Evolutionary conservation across 1,140 invertebrate species (phyloP), one percentile per base, ranked within the genome.

Genomic region (Drosophila novamexicana): DNA sequence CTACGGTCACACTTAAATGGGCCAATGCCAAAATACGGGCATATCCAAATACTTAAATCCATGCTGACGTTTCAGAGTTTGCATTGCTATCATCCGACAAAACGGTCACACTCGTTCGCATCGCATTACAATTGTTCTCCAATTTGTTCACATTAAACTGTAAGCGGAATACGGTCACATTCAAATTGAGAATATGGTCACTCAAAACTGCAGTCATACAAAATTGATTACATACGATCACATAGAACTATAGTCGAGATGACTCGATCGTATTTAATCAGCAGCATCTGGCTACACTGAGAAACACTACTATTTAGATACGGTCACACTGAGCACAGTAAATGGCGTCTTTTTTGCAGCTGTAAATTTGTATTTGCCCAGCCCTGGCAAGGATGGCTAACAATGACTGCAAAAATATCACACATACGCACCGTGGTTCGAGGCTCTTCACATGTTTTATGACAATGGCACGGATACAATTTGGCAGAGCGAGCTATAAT

Each of bases 391-490:
- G 12, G 1, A 18, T 18, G 47, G 14, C 57, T 29, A 68, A 61
- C 47, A 61, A 67, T 39, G 54, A 50, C 57, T 53, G 42, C 66
- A 71, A 76, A 71, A 76, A 84, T 83, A 80, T 84, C 58, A 79
- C 73, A 73, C 77, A 83, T 84, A 79, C 74, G 79, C 79, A 82
- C 79, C 74, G 80, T 58, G 76, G 71, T 57, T 75, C 65, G 75
- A 70, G 76, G 66, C 56, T 67, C 71, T 44, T 71, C 70, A 67
- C 67, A 88, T 88, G 75, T 88, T 85, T 85, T 88, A 88, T 83
- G 82, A 85, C 82, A 85, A 85, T 88, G 81, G 77, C 75, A 69
- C 63, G 79, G 83, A 88, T 85, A 88, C 82, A 85, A 85, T 85
- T 85, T 88, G 82, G 83, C 82, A 88, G 79, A 82, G 82, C 75